Base-by-base conservation (phyloP, 2,113 vertebrate genomes). In the Mobula birostris region DNA sequence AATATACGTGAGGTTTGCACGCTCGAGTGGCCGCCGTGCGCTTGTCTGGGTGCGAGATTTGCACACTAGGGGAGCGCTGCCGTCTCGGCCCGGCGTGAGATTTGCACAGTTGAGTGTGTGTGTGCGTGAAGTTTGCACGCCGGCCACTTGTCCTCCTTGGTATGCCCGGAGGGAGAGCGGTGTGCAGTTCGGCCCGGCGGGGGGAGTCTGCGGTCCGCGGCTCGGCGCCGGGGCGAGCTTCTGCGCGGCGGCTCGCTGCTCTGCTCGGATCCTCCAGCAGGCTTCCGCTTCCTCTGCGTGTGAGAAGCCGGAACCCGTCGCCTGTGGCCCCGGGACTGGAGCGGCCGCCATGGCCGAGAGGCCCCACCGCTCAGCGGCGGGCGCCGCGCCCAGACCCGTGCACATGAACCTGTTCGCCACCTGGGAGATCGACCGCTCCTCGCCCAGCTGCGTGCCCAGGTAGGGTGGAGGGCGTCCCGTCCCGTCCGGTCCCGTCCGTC, bases 401-500 rank as follows among this genome's bases (percentile, higher is more conserved):
- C 98, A 98, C 95, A 98, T 98, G 98, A 98, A 98, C 97, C 97
- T 98, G 95, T 98, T 97, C 95, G 98, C 98, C 56, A 98, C 98
- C 95, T 98, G 98, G 98, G 98, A 98, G 95, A 98, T 98, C 96
- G 98, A 98, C 96, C 97, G 98, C 90, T 98, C 98, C 92, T 98
- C 98, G 19, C 97, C 98, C 95, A 98, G 98, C 97, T 98, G 98
- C 95, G 98, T 98, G 95, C 98, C 98, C 94, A 98, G 98, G 98
- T 98, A 96, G 96, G 96, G 24, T 32, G 66, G 74, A 5, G 36
- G 2, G 36, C 36, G 36, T 36, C 36, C 36, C 36, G 36, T 36
- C 36, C 36, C 36, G 36, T 36, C 36, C 36, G 63, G 8, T 29
- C 27, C 29, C 27, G 5, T 8, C 76, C 8, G 24, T 29, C 6